Base-by-base conservation (phyloP, 2,797 vertebrate genomes). In the Crenuchus spilurus region DNA sequence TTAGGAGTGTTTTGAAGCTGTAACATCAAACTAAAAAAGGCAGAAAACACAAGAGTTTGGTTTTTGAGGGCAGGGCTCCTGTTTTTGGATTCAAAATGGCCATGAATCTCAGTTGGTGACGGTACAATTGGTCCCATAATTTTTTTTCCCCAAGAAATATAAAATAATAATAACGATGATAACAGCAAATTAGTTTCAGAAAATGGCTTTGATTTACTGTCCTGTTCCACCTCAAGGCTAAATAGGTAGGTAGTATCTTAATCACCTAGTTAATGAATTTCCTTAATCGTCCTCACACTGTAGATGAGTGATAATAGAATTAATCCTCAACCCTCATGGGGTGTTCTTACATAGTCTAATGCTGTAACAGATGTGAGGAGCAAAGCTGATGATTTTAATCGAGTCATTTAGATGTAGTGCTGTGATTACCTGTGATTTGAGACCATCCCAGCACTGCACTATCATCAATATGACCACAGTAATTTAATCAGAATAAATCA, bases 401-500 rank as follows among this genome's bases (percentile, higher is more conserved):
- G 31, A 46, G 44, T 61, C 58, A 18, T 52, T 37, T 6, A 11
- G 65, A 18, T 52, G 49, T 6, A 11, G 65, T 24, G 33, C 54
- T 51, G 72, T 33, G 55, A 75, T 75, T 51, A 51, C 54, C 33
- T 42, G 63, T 39, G 63, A 51, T 51, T 41, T 41, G 54, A 58
- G 42, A 61, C 33, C 37, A 3, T 11, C 30, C 28, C 13, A 26
- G 35, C 2, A 18, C 64, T 39, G 39, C 52, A 58, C 10, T 51
- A 31, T 51, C 64, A 52, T 51, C 33, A 26, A 0, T 41, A 2
- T 68, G 49, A 51, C 22, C 18, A 1, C 14, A 68, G 55, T 68
- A 14, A 68, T 68, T 61, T 42, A 75, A 54, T 75, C 57, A 44
- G 35, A 35, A n/a, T 41, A 42, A 68, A 68, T 61, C 26, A 28